Evolutionary conservation across 2,797 vertebrate genomes (phyloP), one percentile per base, ranked within the genome.

Genomic region (Chaenodraco wilsoni): DNA sequence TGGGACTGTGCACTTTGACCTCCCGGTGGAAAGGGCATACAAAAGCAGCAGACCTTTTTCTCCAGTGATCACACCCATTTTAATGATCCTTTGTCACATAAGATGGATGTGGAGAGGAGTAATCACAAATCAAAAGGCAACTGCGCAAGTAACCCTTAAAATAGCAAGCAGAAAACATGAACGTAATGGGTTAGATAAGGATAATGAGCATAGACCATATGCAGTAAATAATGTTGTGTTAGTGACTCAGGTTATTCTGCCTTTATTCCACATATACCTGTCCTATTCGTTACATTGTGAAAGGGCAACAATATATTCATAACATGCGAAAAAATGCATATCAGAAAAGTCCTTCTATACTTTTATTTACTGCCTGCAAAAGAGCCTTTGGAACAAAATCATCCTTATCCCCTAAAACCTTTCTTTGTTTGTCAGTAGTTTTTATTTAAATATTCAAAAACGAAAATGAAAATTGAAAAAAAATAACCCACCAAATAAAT

Each of bases 1-100:
- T 59, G 71, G 43, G 44, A 64, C 15, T 56, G 51, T 89, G 86
- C 62, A 63, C 88, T 90, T 65, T 88, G 87, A 87, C 88, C 86
- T 83, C 79, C 19, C 9, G 14, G 44, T 55, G 74, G 55, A 85
- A 69, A 64, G 74, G 69, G 40, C 57, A 46, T 0, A 27, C 7
- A 54, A 51, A 41, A 55, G 40, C 41, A n/a, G 65, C 37, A 7
- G 45, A 19, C 15, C 10, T 75, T 74, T 69, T 74, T 76, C 80
- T 72, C 51, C n/a, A 58, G 63, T 48, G 69, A 78, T 77, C 46
- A 3, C 68, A 71, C 64, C 37, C 57, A 27, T 74, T 46, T 52
- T 44, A 83, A 57, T 52, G 74, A 40, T 21, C 3, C 41, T 76
- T 68, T n/a, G 33, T 46, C 48, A 48, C 14, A 17, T 43, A 43